Conservation (phyloP, 2,888 invertebrate genomes). For the Pristionchus exspectatus region DNA sequence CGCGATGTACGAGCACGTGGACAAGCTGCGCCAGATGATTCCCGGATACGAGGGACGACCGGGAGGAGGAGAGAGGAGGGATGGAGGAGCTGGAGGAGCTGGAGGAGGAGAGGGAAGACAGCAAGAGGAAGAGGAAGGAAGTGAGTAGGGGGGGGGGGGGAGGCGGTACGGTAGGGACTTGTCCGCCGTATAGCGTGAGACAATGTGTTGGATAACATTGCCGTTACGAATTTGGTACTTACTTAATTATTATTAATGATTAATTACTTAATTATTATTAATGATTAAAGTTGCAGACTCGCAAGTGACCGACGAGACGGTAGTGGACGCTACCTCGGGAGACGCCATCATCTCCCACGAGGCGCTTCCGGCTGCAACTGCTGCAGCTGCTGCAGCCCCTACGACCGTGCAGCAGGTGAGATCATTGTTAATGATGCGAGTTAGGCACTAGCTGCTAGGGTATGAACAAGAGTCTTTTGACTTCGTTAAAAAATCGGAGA, state of each 20-base stretch:
- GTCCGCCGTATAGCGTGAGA: too few species aligned
- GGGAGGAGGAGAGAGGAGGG: neutral
- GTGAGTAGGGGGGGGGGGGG: neutral
- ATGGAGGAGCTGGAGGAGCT: neutral
- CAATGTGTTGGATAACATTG: too few species aligned
- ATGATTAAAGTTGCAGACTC: neutral
- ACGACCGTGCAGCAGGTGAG: neutral
- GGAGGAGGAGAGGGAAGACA: neutral
- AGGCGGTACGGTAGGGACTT: too few species aligned
- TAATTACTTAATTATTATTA: too few species aligned
- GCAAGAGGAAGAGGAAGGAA: neutral
- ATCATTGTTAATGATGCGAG: neutral
- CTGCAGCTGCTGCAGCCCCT: neutral
- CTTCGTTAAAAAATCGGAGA: neutral
- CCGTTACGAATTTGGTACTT: too few species aligned
- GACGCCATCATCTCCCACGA: neutral
- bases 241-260: too few species aligned
- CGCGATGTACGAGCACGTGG: constrained; percentile 66
- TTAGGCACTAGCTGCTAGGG: neutral
- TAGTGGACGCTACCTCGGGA: neutral
- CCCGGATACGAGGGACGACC: neutral
- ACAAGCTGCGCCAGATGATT: constrained; percentile 60
- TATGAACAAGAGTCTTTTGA: too few species aligned
- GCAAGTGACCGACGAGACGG: constrained; percentile 1
- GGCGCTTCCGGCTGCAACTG: neutral